phyloP scores from a whole-genome alignment of 2,113 vertebrate genomes.

The Takifugu bimaculatus region DNA sequence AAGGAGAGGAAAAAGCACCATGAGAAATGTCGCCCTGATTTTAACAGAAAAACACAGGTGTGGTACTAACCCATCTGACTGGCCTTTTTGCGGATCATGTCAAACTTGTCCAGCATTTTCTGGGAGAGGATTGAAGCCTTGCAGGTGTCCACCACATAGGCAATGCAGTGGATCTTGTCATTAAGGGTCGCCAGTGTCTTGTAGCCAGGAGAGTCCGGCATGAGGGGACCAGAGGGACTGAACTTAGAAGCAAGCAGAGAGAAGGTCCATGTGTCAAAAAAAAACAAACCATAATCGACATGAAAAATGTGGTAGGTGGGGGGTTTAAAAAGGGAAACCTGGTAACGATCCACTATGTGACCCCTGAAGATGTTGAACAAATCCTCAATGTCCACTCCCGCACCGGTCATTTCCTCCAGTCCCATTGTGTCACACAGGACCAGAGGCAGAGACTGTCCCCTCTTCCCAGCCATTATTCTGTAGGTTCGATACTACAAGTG shows the following conservation, averaged over 20 bases:
- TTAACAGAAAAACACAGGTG: neutral
- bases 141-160: conserved; percentile 47
- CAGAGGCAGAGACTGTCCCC: conserved; percentile 46
- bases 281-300: neutral
- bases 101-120: conserved; percentile 66
- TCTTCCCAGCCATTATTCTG: conserved; percentile 31
- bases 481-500: conserved; percentile 46
- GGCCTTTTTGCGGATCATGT: conserved; percentile 60
- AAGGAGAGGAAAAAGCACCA: neutral
- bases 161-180: conserved; percentile 49
- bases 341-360: conserved; percentile 41
- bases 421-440: conserved; percentile 71
- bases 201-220: conserved; percentile 11
- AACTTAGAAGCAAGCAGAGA: conserved; percentile 25
- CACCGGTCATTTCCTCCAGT: conserved; percentile 58
- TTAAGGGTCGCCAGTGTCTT: conserved; percentile 21
- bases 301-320: too few relatives aligned
- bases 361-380: conserved; percentile 58
- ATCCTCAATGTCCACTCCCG: conserved; percentile 63
- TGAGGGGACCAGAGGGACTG: conserved; percentile 39
- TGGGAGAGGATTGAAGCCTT: conserved; percentile 58
- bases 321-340: conserved; percentile 23
- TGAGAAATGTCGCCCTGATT: neutral
- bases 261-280: neutral
- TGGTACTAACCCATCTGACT: conserved; percentile 45